Evolutionary conservation across 2,113 vertebrate genomes (phyloP).

Genomic region (Rhineura floridana): DNA sequence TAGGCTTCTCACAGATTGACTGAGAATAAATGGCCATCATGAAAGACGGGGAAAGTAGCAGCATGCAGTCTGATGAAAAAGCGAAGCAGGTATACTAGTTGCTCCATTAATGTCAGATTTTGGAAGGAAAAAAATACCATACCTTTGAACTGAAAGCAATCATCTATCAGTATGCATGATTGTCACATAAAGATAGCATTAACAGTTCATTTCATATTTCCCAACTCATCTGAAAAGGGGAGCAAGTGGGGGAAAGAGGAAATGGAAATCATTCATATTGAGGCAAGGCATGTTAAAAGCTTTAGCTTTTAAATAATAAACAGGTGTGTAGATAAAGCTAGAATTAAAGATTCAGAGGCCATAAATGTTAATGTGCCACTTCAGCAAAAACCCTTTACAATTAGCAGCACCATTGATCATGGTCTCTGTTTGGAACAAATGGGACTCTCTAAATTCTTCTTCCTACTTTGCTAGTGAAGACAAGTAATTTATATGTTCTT

Average conservation of each 20-base stretch:
- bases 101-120: not conserved
- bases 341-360: not conserved
- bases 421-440: not conserved
- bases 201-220: not conserved
- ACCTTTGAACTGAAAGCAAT: slow-evolving; percentile 6
- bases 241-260: slow-evolving; percentile 3
- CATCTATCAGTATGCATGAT: fast-evolving
- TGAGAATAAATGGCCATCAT: too few relatives aligned
- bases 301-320: slow-evolving; percentile 15
- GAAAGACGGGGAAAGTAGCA: too few relatives aligned
- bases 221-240: not conserved
- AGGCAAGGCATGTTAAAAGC: slow-evolving; percentile 15
- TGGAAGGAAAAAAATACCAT: not conserved
- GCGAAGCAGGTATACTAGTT: not conserved
- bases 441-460: not conserved
- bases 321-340: not conserved
- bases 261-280: not conserved
- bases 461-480: not conserved
- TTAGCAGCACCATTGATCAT: not conserved
- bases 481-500: not conserved
- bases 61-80: not conserved
- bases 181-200: not conserved
- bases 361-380: not conserved
- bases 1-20: not conserved
- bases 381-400: not conserved